Evolutionary conservation across 2,888 invertebrate species (phyloP), one percentile per base, ranked within the genome.

Genomic region (Corbicula japonica): DNA sequence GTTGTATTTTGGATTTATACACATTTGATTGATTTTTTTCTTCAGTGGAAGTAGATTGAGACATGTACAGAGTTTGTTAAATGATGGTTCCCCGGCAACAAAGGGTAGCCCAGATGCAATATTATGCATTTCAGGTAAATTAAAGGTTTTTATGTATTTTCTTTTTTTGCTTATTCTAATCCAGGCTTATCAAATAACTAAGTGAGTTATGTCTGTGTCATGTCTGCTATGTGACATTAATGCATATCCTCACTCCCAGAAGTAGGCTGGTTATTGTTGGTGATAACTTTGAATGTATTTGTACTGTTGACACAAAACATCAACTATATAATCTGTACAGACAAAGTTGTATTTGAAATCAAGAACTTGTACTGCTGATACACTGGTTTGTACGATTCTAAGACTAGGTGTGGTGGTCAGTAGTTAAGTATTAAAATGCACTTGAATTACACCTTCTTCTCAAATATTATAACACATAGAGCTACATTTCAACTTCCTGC

Each of bases 91-190:
- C 6, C 72, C 58, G 21, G 71, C 73, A 28, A 73, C 73, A 12
- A 54, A 60, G 32, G 76, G 78, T 23, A 48, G 54, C 38, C 84
- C 88, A 32, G 91, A 91, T 86, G 88, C 89, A 12, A 83, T 91
- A 56, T 76, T 91, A 2, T 91, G 89, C 71, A 88, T 91, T 68
- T 77, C 87, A 81, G 91, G 91, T 91, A 82, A 44, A 30, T 15
- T 23, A 28, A 38, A 69, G 1, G 2, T 38, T 26, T 65, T 52
- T 34, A 28, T 44, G 8, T 10, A 23, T 8, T 54, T 26, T 26
- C 23, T 0, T 21, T 34, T 50, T 23, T 21, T 26, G 15, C 28
- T 4, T n/a, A n/a, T n/a, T n/a, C n/a, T n/a, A n/a, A n/a, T n/a
- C n/a, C n/a, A n/a, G n/a, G n/a, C n/a, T n/a, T n/a, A n/a, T n/a